Evolutionary conservation across 2,113 vertebrate genomes (phyloP).

Genomic region (Aramus guarauna): DNA sequence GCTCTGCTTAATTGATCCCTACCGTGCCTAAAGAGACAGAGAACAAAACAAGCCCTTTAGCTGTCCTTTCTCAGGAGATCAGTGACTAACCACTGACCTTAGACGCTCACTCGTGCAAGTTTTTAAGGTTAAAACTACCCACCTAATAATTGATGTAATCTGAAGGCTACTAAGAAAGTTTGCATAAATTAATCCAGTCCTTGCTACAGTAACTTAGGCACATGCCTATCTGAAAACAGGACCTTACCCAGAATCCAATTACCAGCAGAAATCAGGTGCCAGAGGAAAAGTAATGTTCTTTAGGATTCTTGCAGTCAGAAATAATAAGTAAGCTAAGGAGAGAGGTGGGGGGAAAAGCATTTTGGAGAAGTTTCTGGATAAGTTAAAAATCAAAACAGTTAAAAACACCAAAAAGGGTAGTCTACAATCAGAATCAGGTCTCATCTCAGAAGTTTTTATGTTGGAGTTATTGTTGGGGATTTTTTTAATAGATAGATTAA

Average conservation of each 20-base stretch:
- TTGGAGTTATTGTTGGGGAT: background rate
- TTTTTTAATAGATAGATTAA: background rate
- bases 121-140: background rate
- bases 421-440: background rate
- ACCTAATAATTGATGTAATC: background rate
- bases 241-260: background rate
- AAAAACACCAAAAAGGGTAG: background rate
- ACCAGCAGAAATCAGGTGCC: background rate
- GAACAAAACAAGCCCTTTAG: background rate
- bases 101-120: background rate
- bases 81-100: background rate
- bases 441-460: background rate
- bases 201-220: background rate
- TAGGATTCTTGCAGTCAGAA: background rate
- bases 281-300: background rate
- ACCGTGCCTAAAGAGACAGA: background rate
- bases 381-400: background rate
- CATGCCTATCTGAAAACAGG: background rate
- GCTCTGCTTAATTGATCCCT: background rate
- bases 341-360: background rate
- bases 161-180: background rate
- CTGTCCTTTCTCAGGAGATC: background rate
- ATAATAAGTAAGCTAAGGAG: background rate
- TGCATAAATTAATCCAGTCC: fast-evolving
- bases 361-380: background rate